A percentile compares a stretch with the other conserved stretches of the same genome.
Conservation (phyloP, 2,888 invertebrate genomes). For the Stenoptilia bipunctidactyla region DNA sequence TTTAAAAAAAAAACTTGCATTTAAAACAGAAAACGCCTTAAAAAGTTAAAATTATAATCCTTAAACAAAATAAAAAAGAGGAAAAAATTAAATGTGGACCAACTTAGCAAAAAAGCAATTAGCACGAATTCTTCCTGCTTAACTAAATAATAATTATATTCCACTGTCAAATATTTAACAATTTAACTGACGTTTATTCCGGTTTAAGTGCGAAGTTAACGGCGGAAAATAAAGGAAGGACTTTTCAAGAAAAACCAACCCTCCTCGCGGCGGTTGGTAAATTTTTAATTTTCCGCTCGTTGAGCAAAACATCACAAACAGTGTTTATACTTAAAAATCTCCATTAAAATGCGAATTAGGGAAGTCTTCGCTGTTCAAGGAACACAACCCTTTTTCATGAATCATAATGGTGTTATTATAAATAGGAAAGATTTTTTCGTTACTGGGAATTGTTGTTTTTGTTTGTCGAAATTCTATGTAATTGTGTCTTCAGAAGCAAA, state of each 20-base stretch:
- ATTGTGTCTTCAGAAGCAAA: too few species aligned
- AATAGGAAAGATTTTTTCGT: conserved; percentile 12
- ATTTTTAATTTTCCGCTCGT: conserved; percentile 56
- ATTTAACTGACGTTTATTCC: not conserved
- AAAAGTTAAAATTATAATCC: too few species aligned
- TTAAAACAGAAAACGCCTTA: too few species aligned
- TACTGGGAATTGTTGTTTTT: conserved; percentile 17
- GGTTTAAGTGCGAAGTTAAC: conserved; percentile 22
- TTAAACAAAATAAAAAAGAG: too few species aligned
- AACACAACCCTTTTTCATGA: conserved; percentile 19
- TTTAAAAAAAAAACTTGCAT: too few species aligned
- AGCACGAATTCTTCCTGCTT: too few species aligned
- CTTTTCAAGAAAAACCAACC: conserved; percentile 32
- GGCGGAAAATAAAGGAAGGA: conserved; percentile 32
- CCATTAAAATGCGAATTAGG: conserved; percentile 36
- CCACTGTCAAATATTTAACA: conserved; percentile 1
- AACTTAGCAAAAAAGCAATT: too few species aligned
- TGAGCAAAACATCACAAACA: conserved; percentile 43
- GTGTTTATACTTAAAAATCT: conserved; percentile 36
- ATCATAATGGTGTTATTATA: too few species aligned
- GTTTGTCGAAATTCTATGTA: too few species aligned
- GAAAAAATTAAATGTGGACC: too few species aligned
- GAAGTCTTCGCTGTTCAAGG: conserved; percentile 24
- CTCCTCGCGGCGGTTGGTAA: conserved; percentile 36
- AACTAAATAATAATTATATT: too few species aligned